Base-by-base conservation (phyloP, 2,113 vertebrate species). In the Gobiocypris rarus region DNA sequence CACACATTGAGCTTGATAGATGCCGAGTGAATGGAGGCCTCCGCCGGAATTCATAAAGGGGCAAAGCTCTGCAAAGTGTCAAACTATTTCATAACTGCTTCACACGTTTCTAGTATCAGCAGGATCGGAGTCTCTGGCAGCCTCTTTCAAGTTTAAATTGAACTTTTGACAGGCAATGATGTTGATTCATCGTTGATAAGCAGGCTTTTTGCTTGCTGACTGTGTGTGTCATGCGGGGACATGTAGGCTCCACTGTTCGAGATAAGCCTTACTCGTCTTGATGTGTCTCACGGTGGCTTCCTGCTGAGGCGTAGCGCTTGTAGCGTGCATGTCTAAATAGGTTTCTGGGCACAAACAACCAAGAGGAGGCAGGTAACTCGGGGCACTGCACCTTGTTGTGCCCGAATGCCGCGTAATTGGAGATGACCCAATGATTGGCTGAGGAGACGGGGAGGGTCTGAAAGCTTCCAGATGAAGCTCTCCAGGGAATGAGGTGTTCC, bases 161-260 rank as follows among this genome's bases (percentile, higher is more conserved):
- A 50, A 82, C 90, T 88, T 90, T 90, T 88, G 2, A 77, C 58
- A 84, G 84, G 88, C 91, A 91, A 90, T 88, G 65, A 89, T 82
- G 87, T 90, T 89, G 89, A 93, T 93, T 90, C 82, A 91, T 89
- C 91, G 87, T 91, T 92, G 88, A 91, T 92, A 89, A 88, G 88
- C 87, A 86, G 87, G 87, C 34, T 86, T 88, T 90, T 88, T 87
- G 86, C 83, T 85, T 67, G 41, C 71, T 31, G 81, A 83, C 77
- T 83, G 7, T 3, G 52, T 50, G 82, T 86, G 61, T 52, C 69
- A 84, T 73, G 85, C 75, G 83, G 69, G 82, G 84, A 90, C 45
- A 76, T 88, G 87, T 86, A 86, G 91, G 86, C 89, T 89, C 75
- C 73, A 78, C 87, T 89, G 26, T 89, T 90, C 84, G 85, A 86